Evolutionary conservation across 2,888 invertebrate species (phyloP).

Genomic region (Drosophila emarginata): DNA sequence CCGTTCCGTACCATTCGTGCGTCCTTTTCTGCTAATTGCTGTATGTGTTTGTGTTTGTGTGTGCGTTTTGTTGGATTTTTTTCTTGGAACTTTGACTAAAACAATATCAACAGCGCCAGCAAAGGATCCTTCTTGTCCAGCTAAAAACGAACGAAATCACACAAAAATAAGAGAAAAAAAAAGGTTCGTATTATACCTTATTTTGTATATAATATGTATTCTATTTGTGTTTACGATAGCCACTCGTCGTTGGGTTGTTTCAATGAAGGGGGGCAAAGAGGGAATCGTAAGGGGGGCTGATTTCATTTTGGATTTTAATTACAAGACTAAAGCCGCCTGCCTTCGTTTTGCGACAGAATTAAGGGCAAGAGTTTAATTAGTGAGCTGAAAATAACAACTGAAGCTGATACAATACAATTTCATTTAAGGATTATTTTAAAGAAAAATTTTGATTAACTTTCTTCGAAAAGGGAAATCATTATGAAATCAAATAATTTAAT

Average conservation of each 20-base stretch:
- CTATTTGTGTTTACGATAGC: constrained; percentile 40
- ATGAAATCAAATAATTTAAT: too few species aligned
- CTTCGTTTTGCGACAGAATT: not conserved
- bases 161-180: not conserved
- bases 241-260: not conserved
- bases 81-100: constrained; percentile 40
- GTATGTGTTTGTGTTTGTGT: constrained; percentile 45
- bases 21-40: constrained; percentile 72
- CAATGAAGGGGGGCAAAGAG: not conserved
- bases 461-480: not conserved
- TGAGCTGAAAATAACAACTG: not conserved
- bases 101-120: constrained; percentile 27
- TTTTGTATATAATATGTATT: constrained; percentile 60
- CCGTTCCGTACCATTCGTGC: constrained; percentile 53
- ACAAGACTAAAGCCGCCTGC: not conserved
- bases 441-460: not conserved
- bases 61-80: constrained; percentile 25
- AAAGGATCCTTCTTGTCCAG: constrained; percentile 42
- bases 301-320: constrained; percentile 5
- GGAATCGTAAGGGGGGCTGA: not conserved
- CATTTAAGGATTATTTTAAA: not conserved
- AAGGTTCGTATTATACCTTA: constrained; percentile 66
- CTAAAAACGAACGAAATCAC: constrained; percentile 3
- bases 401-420: not conserved
- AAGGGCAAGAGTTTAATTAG: not conserved